phyloP scores from a whole-genome alignment of 2,113 vertebrate species.

The Xiphophorus couchianus region DNA sequence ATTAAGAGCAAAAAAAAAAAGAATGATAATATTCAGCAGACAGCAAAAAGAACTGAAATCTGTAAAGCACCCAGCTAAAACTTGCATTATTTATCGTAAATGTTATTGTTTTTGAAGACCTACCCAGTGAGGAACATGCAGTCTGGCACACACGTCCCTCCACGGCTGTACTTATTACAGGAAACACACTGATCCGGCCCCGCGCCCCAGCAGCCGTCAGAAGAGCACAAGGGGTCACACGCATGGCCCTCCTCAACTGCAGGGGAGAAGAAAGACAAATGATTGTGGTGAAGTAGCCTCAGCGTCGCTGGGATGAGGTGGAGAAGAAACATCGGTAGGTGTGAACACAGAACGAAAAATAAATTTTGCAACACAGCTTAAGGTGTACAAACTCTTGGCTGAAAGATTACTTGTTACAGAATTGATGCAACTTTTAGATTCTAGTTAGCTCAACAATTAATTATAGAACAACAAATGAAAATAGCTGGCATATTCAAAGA shows the following conservation, averaged over 20 bases:
- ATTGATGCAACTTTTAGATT: too few species aligned
- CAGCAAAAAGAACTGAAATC: constrained; percentile 23
- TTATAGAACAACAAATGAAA: too few species aligned
- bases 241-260: constrained; percentile 81
- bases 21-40: constrained; percentile 6
- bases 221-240: constrained; percentile 88
- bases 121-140: constrained; percentile 89
- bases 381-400: not conserved
- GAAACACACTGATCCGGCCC: constrained; percentile 87
- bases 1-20: constrained; percentile 12
- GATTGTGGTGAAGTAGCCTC: not conserved
- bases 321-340: not conserved
- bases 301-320: not conserved
- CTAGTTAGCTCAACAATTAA: not conserved
- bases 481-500: too few species aligned
- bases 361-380: not conserved
- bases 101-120: constrained; percentile 25
- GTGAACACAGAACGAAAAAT: not conserved
- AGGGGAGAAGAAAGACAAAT: not conserved
- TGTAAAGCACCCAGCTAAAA: not conserved
- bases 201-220: constrained; percentile 90
- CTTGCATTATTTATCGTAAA: not conserved
- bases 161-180: constrained; percentile 86
- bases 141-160: constrained; percentile 83
- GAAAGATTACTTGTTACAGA: too few species aligned